Base-by-base conservation (phyloP, 2,113 vertebrate species). In the Meriones unguiculatus region DNA sequence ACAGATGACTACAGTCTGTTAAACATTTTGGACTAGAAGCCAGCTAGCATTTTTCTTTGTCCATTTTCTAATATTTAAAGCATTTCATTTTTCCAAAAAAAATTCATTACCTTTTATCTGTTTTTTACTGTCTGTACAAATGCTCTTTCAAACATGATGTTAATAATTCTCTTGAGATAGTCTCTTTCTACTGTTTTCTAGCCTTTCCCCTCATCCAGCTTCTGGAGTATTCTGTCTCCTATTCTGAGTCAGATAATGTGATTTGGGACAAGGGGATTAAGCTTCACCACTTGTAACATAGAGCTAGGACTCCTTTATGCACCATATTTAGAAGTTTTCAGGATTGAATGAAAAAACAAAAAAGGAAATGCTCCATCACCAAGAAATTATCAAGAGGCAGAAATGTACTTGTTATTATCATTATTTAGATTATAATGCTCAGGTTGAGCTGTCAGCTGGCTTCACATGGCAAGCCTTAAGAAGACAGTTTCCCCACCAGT, bases 71-170 rank as follows among this genome's bases (percentile, higher is more conserved):
- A 77, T 28, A 90, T 91, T 94, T 41, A 86, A 32, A 41, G 2
- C 38, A 86, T 87, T 94, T 94, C 46, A 4, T 78, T 89, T 81
- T 50, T 78, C 28, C 18, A 67, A 52, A 72, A 46, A 93, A 12
- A 96, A 85, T 94, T 89, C 59, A 89, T 65, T 90, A 54, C 70
- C 7, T 94, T 4, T 0, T 54, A 72, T 50, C 81, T 93, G 70
- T 35, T 80, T 80, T 82, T 62, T 82, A 87, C 22, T 89, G 62
- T 77, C 89, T 72, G 28, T n/a, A 64, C 76, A 93, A 84, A 24
- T 24, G 32, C 25, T 91, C 75, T 81, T 87, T 73, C 32, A 89
- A 78, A 86, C 57, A 64, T n/a, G 2, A 65, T 57, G 2, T 59
- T 50, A 86, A 38, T 22, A 80, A 94, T 89, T 89, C 75, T 94